These are phyloP conservation scores for Python bivittatus DNA, from an alignment of 2,113 vertebrate species.

Conservation along the genomic window DNA sequence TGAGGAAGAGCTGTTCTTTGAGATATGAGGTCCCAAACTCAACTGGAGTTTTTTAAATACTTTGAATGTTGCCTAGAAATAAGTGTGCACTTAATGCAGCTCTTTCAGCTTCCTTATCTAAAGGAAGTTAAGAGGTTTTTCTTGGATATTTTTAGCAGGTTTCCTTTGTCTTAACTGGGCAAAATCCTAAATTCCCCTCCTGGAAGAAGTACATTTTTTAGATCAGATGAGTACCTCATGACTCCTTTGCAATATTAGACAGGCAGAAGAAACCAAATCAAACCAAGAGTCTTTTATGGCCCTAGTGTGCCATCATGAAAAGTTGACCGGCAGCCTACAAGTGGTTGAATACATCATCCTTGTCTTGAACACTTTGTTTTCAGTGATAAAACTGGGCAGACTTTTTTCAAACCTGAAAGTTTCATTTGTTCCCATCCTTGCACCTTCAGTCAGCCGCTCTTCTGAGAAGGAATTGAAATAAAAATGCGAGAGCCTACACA, in stretches of 20 bases:
- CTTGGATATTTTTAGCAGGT: neutral
- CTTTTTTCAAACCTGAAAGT: neutral
- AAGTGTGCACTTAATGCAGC: neutral
- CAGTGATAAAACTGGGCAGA: neutral
- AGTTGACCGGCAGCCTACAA: neutral
- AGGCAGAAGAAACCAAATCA: neutral
- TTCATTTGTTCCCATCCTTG: neutral
- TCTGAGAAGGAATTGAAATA: neutral
- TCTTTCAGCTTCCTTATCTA: neutral
- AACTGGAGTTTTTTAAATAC: neutral
- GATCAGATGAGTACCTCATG: too few relatives aligned
- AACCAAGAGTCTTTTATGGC: neutral
- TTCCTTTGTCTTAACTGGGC: neutral
- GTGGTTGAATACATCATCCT: neutral
- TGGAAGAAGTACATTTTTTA: neutral
- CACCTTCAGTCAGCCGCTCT: neutral
- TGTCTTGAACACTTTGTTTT: neutral
- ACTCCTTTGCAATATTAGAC: neutral
- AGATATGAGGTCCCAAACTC: neutral
- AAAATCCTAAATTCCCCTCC: neutral
- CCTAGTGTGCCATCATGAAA: neutral
- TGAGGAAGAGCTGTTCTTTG: neutral
- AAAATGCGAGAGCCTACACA: neutral
- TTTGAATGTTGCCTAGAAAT: neutral
- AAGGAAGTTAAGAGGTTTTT: neutral